Evolutionary conservation across 2,113 vertebrate genomes (phyloP).

Genomic region (Psilopogon haemacephalus): DNA sequence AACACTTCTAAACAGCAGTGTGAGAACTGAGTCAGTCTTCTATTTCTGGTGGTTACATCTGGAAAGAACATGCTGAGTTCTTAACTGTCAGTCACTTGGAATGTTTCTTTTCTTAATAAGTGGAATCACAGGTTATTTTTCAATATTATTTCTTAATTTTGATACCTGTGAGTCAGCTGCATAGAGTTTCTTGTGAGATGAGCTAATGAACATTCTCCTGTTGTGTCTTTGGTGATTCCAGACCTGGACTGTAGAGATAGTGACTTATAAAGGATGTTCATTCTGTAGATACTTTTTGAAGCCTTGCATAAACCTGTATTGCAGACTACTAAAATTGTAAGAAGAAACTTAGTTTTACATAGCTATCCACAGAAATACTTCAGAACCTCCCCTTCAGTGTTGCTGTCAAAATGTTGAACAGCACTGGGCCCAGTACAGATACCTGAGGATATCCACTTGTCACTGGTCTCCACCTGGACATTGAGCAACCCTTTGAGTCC

Average conservation of each 20-base stretch:
- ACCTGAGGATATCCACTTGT: too few species aligned
- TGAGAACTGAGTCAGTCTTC: not conserved
- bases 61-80: not conserved
- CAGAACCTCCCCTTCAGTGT: not conserved
- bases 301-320: accelerated
- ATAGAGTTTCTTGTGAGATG: not conserved
- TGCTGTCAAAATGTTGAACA: too few species aligned
- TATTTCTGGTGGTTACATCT: not conserved
- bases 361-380: not conserved
- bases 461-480: too few species aligned
- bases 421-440: too few species aligned
- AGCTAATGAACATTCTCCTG: not conserved
- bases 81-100: not conserved
- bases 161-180: not conserved
- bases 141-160: not conserved
- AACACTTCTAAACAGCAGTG: not conserved
- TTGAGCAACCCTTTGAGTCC: too few species aligned
- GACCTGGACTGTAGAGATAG: not conserved
- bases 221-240: not conserved
- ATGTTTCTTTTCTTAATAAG: not conserved
- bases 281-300: not conserved
- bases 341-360: not conserved
- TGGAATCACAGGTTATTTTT: not conserved
- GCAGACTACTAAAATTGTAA: not conserved
- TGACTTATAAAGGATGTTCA: not conserved